Evolutionary conservation across 2,888 invertebrate species (phyloP).

Genomic region (Noctuana brunneofusca): DNA sequence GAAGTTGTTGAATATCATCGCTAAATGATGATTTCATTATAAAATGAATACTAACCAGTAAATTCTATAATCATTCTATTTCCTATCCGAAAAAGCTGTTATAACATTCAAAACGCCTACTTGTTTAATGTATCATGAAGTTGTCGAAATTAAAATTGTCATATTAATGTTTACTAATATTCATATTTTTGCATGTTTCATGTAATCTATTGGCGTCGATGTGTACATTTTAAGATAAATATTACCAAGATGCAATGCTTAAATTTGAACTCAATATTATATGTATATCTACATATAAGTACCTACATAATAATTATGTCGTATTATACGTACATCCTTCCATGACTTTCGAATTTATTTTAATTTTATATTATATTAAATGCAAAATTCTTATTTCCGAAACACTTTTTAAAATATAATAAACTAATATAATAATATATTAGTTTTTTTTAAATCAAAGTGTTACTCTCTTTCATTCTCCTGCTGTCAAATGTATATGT

Average conservation of each 20-base stretch:
- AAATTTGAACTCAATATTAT: neutral
- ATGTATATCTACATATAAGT: neutral
- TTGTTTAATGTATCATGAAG: conserved; percentile 5
- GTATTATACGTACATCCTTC: too few species aligned
- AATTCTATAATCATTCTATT: neutral
- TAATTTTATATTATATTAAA: too few species aligned
- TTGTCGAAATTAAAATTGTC: neutral
- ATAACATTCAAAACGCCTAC: conserved; percentile 21
- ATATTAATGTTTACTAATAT: conserved; percentile 18
- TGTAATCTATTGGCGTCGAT: conserved; percentile 6
- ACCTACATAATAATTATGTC: neutral
- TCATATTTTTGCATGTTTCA: conserved; percentile 34
- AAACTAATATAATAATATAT: neutral
- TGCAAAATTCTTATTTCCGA: too few species aligned
- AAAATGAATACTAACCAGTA: neutral
- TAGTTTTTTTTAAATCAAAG: too few species aligned
- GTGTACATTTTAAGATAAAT: conserved; percentile 9
- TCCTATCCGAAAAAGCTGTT: conserved; percentile 9
- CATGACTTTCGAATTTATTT: too few species aligned
- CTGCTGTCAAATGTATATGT: too few species aligned
- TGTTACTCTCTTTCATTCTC: too few species aligned
- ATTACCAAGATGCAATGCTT: neutral
- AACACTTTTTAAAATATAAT: too few species aligned
- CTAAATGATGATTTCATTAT: conserved; percentile 2
- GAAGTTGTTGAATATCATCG: conserved; percentile 15